phyloP scores from a whole-genome alignment of 2,113 vertebrate genomes.

The Microtus oregoni region DNA sequence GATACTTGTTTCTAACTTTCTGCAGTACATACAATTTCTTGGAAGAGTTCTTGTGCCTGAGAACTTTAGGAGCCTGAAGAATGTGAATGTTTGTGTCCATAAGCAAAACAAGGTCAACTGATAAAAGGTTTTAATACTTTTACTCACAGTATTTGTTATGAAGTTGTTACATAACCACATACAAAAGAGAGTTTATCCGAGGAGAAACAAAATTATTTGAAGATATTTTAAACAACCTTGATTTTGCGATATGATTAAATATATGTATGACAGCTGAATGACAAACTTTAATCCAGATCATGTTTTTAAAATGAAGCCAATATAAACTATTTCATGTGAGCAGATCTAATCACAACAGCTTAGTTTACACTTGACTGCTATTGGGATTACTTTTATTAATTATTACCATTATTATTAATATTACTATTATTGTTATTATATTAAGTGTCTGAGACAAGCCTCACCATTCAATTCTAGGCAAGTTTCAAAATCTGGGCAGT shows the following conservation, averaged over 20 bases:
- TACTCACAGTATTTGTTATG: neutral
- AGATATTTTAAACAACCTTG: constrained; percentile 39
- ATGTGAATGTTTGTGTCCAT: neutral
- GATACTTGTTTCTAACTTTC: neutral
- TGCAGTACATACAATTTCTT: neutral
- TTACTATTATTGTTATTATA: neutral
- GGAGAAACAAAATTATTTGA: neutral
- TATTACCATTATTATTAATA: neutral
- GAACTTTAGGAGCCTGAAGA: neutral
- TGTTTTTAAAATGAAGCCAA: constrained; percentile 19
- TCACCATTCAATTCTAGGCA: neutral
- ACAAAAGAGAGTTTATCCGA: neutral
- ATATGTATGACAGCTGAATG: neutral
- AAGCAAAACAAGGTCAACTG: neutral
- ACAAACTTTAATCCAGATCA: neutral
- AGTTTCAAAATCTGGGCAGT: neutral
- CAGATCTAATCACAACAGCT: neutral
- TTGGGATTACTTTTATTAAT: neutral
- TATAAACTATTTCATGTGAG: neutral
- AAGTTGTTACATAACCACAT: neutral
- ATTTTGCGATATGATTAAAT: neutral
- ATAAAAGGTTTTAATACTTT: neutral
- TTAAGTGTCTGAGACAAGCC: neutral
- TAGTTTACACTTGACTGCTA: neutral
- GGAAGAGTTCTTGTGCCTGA: neutral